Evolutionary conservation across 30 jellyfish, hydroid and myxozoan species (phyloP).

Genomic region (Rhopilema esculentum): DNA sequence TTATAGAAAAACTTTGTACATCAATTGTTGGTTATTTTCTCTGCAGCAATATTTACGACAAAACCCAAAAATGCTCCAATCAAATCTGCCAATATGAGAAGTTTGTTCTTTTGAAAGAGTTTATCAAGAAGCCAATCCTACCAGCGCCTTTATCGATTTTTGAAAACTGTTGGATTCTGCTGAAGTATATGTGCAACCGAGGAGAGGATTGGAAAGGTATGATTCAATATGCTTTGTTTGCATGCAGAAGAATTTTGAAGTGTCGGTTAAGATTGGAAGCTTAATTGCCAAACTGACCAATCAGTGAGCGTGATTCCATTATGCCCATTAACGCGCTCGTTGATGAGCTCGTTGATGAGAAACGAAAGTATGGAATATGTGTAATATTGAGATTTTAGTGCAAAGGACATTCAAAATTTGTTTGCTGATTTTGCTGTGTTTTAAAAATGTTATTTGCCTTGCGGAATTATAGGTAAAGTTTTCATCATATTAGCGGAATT

Average conservation of each 20-base stretch:
- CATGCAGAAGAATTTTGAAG: no score
- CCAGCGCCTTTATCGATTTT: slow-evolving; percentile 69
- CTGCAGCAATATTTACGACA: slow-evolving; percentile 56
- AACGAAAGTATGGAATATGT: no score
- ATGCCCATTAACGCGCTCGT: no score
- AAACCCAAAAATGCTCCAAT: slow-evolving; percentile 28
- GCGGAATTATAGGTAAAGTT: no score
- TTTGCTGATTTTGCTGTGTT: no score
- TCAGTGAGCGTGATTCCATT: not conserved
- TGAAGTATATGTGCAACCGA: not conserved
- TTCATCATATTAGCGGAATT: no score
- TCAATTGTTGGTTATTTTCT: not conserved
- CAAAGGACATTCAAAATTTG: no score
- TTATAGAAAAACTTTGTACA: not conserved
- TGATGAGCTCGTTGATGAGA: no score
- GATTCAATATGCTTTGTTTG: no score
- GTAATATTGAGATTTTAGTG: no score
- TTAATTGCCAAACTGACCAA: not conserved
- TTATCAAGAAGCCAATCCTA: slow-evolving; percentile 49
- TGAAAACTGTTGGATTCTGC: slow-evolving; percentile 25
- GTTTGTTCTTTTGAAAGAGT: slow-evolving; percentile 45
- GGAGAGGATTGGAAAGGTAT: not conserved
- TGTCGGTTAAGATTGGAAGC: no score
- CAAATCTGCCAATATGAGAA: slow-evolving; percentile 58
- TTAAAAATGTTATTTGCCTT: no score